A percentile compares a stretch with the other conserved stretches of the same genome.
These are phyloP conservation scores for Synergus japonicus DNA, from an alignment of 2,888 invertebrate species.

Conservation along the genomic window DNA sequence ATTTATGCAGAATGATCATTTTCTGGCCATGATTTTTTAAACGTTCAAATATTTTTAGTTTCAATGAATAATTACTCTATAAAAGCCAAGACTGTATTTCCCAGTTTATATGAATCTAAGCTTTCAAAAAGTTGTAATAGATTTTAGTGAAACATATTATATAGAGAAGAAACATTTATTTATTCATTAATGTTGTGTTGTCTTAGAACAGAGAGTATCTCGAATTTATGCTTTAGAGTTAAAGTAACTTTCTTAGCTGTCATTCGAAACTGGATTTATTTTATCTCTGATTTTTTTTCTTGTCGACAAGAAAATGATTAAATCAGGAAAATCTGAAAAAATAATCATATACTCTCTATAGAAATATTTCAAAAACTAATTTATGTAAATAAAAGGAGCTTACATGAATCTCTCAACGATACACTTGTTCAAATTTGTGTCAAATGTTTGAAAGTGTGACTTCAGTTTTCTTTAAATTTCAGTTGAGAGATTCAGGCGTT, in stretches of 20 bases:
- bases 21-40: slow-evolving; percentile 19
- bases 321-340: neutral
- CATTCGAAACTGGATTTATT: neutral
- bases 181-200: slow-evolving; percentile 8
- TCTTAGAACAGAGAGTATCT: neutral
- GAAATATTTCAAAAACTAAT: slow-evolving; percentile 26
- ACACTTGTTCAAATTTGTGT: slow-evolving; percentile 4
- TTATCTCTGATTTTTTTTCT: neutral
- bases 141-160: neutral
- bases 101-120: slow-evolving; percentile 19
- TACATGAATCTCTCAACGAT: slow-evolving; percentile 11
- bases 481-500: slow-evolving; percentile 11
- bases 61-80: slow-evolving; percentile 4
- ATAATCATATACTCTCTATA: slow-evolving; percentile 13
- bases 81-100: slow-evolving; percentile 37
- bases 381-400: slow-evolving; percentile 27
- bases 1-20: neutral
- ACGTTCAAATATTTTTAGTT: slow-evolving; percentile 17
- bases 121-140: slow-evolving; percentile 19
- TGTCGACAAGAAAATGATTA: neutral
- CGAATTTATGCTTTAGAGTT: neutral
- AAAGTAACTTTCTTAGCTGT: slow-evolving; percentile 8
- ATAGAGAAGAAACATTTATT: slow-evolving; percentile 4
- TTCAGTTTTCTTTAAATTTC: slow-evolving; percentile 4
- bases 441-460: neutral